Evolutionary conservation across 2,797 vertebrate species (phyloP).

Genomic region (Sebastes hubbsi): DNA sequence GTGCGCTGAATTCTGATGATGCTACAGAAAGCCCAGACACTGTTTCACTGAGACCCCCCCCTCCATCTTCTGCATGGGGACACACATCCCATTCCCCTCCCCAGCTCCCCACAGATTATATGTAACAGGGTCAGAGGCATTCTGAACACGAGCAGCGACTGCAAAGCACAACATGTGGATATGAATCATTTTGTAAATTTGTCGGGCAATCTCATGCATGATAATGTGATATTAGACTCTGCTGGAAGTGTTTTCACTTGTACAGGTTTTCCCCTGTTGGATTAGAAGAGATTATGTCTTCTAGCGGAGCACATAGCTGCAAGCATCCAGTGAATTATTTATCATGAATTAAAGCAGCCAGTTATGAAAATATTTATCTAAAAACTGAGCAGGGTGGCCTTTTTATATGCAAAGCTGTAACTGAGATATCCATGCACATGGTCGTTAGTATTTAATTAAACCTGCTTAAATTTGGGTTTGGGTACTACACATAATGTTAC

Average conservation of each 20-base stretch:
- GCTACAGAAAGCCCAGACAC: conserved; percentile 47
- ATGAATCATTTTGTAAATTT: conserved; percentile 55
- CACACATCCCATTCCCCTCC: conserved; percentile 5
- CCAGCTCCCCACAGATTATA: conserved; percentile 30
- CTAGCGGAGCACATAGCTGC: conserved; percentile 75
- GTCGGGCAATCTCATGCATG: conserved; percentile 47
- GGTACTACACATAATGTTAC: background rate
- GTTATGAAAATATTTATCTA: conserved; percentile 66
- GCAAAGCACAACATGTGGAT: conserved; percentile 42
- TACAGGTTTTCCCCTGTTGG: conserved; percentile 52
- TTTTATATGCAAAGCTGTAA: conserved; percentile 13
- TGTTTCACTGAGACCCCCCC: conserved; percentile 18
- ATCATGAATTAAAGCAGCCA: conserved; percentile 70
- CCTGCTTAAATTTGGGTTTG: background rate
- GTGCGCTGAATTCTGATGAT: conserved; percentile 83
- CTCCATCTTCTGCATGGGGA: background rate
- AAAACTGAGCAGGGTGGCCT: conserved; percentile 31
- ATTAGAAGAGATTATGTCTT: conserved; percentile 54
- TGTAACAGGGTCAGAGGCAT: conserved; percentile 44
- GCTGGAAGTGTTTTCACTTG: conserved; percentile 32
- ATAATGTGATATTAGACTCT: conserved; percentile 61
- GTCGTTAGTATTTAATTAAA: background rate
- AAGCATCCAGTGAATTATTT: conserved; percentile 78
- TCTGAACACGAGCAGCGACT: conserved; percentile 39
- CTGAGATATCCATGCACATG: conserved; percentile 3